These are phyloP conservation scores for Pangasius mekongensis DNA, from an alignment of 2,797 vertebrate genomes.

Conservation along the genomic window DNA sequence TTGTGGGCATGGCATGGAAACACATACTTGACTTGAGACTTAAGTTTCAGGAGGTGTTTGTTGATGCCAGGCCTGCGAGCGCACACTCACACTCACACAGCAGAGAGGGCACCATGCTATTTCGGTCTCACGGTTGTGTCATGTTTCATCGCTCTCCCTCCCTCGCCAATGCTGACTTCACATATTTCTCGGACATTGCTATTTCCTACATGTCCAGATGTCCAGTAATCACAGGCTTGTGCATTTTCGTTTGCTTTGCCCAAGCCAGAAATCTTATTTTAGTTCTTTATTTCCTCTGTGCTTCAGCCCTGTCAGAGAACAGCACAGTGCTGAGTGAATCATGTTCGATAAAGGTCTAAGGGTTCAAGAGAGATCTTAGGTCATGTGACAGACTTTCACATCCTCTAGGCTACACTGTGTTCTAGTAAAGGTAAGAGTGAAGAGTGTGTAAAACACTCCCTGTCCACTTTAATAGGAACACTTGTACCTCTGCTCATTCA, in stretches of 20 bases:
- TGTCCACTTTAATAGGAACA: not conserved
- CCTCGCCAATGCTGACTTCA: constrained; percentile 16
- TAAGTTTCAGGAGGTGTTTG: constrained; percentile 29
- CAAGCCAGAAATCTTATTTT: not conserved
- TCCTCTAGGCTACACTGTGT: not conserved
- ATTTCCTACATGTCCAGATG: constrained; percentile 32
- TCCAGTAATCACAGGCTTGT: not conserved
- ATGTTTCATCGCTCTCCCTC: not conserved
- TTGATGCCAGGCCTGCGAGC: not conserved
- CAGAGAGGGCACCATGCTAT: constrained; percentile 20
- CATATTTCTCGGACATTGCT: not conserved
- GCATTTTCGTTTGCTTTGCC: not conserved
- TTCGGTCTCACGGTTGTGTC: constrained; percentile 24
- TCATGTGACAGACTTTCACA: not conserved
- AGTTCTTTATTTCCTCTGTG: not conserved
- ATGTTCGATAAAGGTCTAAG: not conserved
- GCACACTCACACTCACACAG: not conserved
- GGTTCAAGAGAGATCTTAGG: not conserved
- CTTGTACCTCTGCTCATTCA: not conserved
- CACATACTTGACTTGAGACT: not conserved
- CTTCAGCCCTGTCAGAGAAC: not conserved
- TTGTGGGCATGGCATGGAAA: constrained; percentile 13
- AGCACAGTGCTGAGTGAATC: not conserved
- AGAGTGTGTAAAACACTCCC: not conserved
- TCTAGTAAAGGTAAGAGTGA: not conserved